Conservation (phyloP, 2,113 vertebrate genomes). For the Peucedramus taeniatus region DNA sequence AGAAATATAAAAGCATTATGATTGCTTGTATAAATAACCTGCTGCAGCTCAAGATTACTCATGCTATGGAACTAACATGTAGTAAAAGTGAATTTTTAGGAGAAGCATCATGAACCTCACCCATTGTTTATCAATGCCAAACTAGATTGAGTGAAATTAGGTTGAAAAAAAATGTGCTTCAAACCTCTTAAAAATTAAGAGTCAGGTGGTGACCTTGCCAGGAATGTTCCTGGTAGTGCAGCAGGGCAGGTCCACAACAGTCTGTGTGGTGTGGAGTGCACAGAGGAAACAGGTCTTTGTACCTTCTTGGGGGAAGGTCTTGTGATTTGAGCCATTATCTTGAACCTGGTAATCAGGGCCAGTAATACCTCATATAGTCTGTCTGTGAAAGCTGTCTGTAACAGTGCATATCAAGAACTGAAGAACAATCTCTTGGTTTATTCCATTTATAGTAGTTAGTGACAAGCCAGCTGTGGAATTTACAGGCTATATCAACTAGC, state of each 20-base stretch:
- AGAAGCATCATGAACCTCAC: background rate
- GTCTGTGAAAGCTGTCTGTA: background rate
- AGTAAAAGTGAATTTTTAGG: slow-evolving; percentile 13
- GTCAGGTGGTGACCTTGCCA: background rate
- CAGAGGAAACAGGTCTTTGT: background rate
- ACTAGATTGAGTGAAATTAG: background rate
- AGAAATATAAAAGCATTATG: background rate
- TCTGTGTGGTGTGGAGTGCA: background rate
- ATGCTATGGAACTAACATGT: background rate
- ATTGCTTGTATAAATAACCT: background rate
- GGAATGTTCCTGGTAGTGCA: background rate
- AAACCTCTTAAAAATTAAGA: background rate
- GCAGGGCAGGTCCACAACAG: background rate
- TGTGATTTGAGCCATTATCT: background rate
- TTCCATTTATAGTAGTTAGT: slow-evolving; percentile 61
- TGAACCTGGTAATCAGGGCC: background rate
- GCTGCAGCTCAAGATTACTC: background rate
- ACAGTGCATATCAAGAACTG: background rate
- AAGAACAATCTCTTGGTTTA: slow-evolving; percentile 6
- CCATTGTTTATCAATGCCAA: background rate
- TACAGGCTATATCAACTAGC: slow-evolving; percentile 45
- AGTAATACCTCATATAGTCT: background rate
- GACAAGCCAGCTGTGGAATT: slow-evolving; percentile 64
- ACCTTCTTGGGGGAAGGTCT: background rate
- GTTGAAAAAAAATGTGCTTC: background rate